These are phyloP conservation scores for Phyllotis vaccarum DNA, from an alignment of 2,797 vertebrate species.

Conservation along the genomic window DNA sequence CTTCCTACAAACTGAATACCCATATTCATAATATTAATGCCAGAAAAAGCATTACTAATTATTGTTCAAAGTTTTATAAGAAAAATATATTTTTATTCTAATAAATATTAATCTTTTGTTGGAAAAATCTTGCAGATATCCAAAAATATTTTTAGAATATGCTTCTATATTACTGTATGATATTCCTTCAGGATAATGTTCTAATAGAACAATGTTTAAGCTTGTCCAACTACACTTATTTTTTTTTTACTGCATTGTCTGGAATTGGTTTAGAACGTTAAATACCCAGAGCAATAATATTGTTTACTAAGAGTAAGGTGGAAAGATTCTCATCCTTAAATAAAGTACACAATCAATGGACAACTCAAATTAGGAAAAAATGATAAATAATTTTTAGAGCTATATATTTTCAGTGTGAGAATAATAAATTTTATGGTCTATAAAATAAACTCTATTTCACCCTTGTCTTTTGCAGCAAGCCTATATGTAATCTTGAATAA, in stretches of 20 bases:
- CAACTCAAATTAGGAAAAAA: conserved; percentile 83
- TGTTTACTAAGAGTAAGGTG: conserved; percentile 83
- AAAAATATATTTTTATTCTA: conserved; percentile 2
- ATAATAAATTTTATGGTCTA: conserved; percentile 75
- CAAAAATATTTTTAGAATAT: conserved; percentile 64
- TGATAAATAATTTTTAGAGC: conserved; percentile 82
- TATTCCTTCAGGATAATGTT: conserved; percentile 62
- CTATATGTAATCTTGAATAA: background rate
- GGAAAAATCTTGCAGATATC: conserved; percentile 54
- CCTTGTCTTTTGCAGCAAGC: conserved; percentile 62
- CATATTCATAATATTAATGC: conserved; percentile 23
- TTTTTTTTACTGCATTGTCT: conserved; percentile 58
- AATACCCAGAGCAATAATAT: conserved; percentile 74
- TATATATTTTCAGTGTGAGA: conserved; percentile 74
- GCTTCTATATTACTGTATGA: conserved; percentile 38
- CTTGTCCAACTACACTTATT: conserved; percentile 47
- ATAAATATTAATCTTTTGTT: conserved; percentile 54
- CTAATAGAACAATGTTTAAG: conserved; percentile 66
- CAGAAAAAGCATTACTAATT: background rate
- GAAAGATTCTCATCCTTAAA: conserved; percentile 82
- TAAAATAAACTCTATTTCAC: conserved; percentile 74
- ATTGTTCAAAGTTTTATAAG: background rate
- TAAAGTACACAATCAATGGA: conserved; percentile 80
- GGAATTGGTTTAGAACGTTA: conserved; percentile 76
- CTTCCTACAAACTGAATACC: background rate